These are phyloP conservation scores for Parauchenoglanis punctatus DNA, from an alignment of 2,797 vertebrate species.

Conservation along the genomic window DNA sequence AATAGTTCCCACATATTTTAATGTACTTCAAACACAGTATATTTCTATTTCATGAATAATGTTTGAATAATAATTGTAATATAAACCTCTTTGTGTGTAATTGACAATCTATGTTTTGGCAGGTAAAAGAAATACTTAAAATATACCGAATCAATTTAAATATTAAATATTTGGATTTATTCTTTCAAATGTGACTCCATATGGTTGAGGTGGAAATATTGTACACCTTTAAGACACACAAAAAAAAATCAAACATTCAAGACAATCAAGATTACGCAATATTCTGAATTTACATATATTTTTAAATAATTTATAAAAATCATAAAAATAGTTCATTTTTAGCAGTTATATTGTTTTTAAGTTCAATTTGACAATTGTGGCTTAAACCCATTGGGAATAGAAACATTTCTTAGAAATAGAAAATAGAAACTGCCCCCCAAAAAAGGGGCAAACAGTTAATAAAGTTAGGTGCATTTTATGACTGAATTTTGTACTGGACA, in stretches of 20 bases:
- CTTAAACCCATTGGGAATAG: background rate
- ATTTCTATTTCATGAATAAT: background rate
- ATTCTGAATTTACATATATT: background rate
- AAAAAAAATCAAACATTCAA: background rate
- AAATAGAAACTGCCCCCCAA: background rate
- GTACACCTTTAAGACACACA: background rate
- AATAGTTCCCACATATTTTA: conserved; percentile 24
- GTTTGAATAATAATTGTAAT: background rate
- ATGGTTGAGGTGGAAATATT: background rate
- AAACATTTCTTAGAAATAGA: background rate
- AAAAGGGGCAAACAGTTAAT: background rate
- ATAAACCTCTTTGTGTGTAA: background rate
- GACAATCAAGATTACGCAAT: background rate
- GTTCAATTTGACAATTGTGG: background rate
- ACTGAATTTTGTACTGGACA: background rate
- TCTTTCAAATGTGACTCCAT: background rate
- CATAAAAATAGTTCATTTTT: background rate
- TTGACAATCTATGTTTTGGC: background rate
- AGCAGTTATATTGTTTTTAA: background rate
- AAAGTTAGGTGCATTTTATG: background rate
- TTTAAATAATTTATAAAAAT: background rate
- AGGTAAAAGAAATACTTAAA: background rate
- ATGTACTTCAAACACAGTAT: background rate
- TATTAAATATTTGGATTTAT: background rate
- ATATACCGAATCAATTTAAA: background rate